Percentiles rank a stretch among this genome's conserved stretches.
phyloP scores from a whole-genome alignment of 2,113 vertebrate genomes.

The Micromys minutus region DNA sequence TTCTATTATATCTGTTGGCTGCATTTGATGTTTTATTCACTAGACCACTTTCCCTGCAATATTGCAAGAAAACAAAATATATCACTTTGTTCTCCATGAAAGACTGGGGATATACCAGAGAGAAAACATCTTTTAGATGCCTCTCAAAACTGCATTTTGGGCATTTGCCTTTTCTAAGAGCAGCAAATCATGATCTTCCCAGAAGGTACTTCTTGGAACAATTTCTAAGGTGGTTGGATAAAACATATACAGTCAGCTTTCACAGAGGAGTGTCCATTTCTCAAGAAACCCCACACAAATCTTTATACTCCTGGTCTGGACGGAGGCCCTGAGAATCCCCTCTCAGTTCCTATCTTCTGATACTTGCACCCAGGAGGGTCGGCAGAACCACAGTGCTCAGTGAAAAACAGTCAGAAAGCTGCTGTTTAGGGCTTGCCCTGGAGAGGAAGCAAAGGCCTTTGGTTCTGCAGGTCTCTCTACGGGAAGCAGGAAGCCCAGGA shows the following conservation, averaged over 20 bases:
- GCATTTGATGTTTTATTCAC: constrained; percentile 52
- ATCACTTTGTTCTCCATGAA: background rate
- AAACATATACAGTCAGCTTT: constrained; percentile 15
- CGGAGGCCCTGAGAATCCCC: background rate
- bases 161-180: background rate
- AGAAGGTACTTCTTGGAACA: constrained; percentile 31
- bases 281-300: background rate
- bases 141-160: background rate
- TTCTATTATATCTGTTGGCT: constrained; percentile 47
- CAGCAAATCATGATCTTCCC: background rate
- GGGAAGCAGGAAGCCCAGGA: background rate
- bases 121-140: constrained; percentile 22
- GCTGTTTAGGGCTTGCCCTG: background rate
- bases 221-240: constrained; percentile 2
- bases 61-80: constrained; percentile 55
- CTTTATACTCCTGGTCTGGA: background rate
- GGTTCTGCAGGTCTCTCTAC: background rate
- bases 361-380: background rate
- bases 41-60: background rate
- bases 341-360: background rate
- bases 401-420: background rate
- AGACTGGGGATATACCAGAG: background rate
- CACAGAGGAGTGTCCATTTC: background rate
- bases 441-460: background rate
- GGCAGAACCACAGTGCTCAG: background rate